Evolutionary conservation across 2,888 invertebrate species (phyloP).

Genomic region (Portevinia maculata): DNA sequence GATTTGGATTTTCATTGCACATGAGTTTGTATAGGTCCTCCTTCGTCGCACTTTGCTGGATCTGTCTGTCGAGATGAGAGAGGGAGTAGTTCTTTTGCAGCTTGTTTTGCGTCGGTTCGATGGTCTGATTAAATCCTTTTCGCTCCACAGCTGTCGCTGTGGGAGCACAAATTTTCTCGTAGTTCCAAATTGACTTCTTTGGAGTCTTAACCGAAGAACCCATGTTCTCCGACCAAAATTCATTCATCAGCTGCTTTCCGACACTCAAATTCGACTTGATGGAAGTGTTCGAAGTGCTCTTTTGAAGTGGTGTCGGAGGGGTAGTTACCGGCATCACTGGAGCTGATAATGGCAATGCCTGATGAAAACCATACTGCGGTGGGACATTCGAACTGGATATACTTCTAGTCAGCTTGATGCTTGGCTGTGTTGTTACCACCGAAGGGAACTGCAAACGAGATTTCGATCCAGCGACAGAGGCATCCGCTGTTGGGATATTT

Average conservation of each 20-base stretch:
- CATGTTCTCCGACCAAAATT: conserved; percentile 82
- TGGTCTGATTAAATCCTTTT: conserved; percentile 75
- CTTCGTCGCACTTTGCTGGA: conserved; percentile 81
- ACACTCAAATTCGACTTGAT: conserved; percentile 78
- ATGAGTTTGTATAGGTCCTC: conserved; percentile 82
- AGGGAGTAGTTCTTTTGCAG: conserved; percentile 82
- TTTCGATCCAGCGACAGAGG: conserved; percentile 66
- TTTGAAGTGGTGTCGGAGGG: conserved; percentile 61
- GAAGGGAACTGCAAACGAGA: conserved; percentile 81
- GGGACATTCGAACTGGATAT: conserved; percentile 81
- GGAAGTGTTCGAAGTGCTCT: conserved; percentile 77
- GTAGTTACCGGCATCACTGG: conserved; percentile 34
- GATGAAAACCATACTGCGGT: conserved; percentile 65
- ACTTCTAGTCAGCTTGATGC: conserved; percentile 80
- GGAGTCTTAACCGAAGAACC: conserved; percentile 80
- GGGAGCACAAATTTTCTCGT: conserved; percentile 81
- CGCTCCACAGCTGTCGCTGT: conserved; percentile 30
- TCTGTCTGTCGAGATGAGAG: conserved; percentile 81
- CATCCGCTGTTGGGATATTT: conserved; percentile 63
- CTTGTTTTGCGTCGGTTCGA: conserved; percentile 76
- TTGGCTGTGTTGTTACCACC: conserved; percentile 70
- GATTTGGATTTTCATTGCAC: conserved; percentile 79
- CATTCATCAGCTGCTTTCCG: conserved; percentile 82
- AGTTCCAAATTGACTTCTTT: conserved; percentile 82
- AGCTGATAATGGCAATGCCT: conserved; percentile 63